Conservation (phyloP, 2,888 invertebrate genomes). For the Megamerina dolium region DNA sequence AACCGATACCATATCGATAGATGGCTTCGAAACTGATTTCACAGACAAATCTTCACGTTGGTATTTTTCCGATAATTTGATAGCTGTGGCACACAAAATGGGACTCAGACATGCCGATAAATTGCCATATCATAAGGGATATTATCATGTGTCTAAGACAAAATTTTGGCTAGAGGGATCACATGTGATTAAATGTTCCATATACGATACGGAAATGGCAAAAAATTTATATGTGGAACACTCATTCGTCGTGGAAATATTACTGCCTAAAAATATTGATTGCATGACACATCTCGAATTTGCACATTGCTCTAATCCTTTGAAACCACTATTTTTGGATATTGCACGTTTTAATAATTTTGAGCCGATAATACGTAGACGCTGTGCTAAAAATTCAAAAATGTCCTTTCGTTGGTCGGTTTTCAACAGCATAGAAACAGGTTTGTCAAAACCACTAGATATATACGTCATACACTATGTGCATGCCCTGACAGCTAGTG, state of each 20-base stretch:
- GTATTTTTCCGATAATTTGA: conserved; percentile 15
- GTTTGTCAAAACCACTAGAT: too few relatives aligned
- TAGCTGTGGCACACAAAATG: conserved; percentile 6
- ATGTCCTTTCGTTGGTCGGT: conserved; percentile 21
- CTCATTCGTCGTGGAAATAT: conserved; percentile 13
- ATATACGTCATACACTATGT: too few relatives aligned
- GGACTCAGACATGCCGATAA: conserved; percentile 19
- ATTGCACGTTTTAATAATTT: conserved; percentile 25
- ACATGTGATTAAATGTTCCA: conserved; percentile 3
- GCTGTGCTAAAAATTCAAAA: conserved; percentile 17
- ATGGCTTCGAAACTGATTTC: conserved; percentile 14
- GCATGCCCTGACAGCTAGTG: too few relatives aligned
- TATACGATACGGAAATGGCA: conserved; percentile 7
- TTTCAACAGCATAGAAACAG: conserved; percentile 20
- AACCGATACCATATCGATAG: conserved; percentile 21
- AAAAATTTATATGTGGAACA: conserved; percentile 1
- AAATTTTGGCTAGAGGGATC: conserved; percentile 22
- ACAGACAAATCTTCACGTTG: background rate
- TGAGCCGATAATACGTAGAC: conserved; percentile 20
- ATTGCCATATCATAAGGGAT: conserved; percentile 24
- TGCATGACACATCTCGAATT: conserved; percentile 20
- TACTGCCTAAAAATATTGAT: background rate
- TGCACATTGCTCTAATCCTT: conserved; percentile 21
- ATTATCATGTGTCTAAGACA: conserved; percentile 18
- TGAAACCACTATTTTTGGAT: conserved; percentile 22